Evolutionary conservation across 2,797 vertebrate genomes (phyloP).

Genomic region (Catostomus latipinnis): DNA sequence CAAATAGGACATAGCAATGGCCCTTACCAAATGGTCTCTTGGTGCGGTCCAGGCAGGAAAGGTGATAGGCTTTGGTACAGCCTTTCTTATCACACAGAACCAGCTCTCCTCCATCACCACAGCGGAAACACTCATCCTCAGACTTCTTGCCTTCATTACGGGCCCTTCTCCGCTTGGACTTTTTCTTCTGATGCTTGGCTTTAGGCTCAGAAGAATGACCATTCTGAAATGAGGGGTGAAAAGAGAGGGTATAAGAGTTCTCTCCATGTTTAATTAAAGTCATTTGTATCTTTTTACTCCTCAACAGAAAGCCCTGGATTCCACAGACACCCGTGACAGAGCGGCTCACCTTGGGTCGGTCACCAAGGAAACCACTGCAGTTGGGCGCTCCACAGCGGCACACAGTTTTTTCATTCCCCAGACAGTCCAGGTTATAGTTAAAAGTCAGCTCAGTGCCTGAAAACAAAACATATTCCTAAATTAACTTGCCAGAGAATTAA

Average conservation of each 20-base stretch:
- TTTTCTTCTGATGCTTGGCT: conserved; percentile 89
- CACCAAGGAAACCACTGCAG: conserved; percentile 97
- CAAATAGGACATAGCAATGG: neutral
- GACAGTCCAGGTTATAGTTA: conserved; percentile 97
- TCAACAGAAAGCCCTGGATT: no score
- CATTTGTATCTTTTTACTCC: no score
- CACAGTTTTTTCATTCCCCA: conserved; percentile 96
- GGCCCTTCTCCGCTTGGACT: conserved; percentile 77
- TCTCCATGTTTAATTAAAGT: no score
- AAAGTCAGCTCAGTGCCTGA: conserved; percentile 95
- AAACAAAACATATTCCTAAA: neutral
- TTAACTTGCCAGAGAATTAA: no score
- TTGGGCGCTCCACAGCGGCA: conserved; percentile 96
- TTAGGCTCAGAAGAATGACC: conserved; percentile 87
- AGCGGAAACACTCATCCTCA: conserved; percentile 97
- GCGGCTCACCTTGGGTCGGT: conserved; percentile 89
- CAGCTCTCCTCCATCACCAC: conserved; percentile 92
- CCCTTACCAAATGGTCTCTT: conserved; percentile 94
- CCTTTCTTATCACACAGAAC: conserved; percentile 92
- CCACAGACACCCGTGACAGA: neutral
- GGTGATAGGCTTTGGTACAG: conserved; percentile 97
- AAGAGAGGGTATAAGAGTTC: no score
- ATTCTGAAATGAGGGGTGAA: conserved; percentile 60
- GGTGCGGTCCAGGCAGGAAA: conserved; percentile 91
- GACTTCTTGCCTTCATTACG: conserved; percentile 88